Evolutionary conservation across 1,140 invertebrate genomes (phyloP).

Genomic region (Chelonus insularis): DNA sequence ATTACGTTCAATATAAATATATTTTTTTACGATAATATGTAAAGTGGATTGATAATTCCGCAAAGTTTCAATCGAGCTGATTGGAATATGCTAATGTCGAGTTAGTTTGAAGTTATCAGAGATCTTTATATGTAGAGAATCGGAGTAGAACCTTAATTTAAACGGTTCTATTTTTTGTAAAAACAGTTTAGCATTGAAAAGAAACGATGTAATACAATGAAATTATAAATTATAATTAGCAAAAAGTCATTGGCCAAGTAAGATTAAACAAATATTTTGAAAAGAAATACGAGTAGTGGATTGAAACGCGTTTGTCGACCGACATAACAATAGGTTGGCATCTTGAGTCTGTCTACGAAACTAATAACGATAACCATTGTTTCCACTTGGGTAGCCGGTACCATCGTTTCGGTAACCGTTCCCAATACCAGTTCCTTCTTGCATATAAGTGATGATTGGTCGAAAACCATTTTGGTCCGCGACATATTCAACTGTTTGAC

Average conservation of each 20-base stretch:
- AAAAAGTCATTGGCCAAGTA: background rate
- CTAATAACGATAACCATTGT: constrained; percentile 42
- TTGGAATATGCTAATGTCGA: no score
- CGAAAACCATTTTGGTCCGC: constrained; percentile 56
- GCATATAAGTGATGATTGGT: constrained; percentile 61
- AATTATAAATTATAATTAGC: background rate
- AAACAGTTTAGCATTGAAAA: background rate
- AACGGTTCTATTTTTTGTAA: no score
- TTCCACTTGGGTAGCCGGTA: constrained; percentile 30
- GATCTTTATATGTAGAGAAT: no score
- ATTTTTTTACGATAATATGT: no score
- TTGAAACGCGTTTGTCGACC: background rate
- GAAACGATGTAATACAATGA: background rate
- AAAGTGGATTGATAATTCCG: no score
- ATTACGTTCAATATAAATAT: background rate
- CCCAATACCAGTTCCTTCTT: constrained; percentile 66
- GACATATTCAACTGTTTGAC: constrained; percentile 56
- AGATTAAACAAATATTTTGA: constrained; percentile 1
- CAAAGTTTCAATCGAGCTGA: no score
- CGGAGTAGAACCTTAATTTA: no score
- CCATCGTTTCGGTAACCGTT: constrained; percentile 38
- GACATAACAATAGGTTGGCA: background rate
- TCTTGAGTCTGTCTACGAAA: constrained; percentile 18
- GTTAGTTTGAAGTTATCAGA: no score
- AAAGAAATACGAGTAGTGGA: background rate